Conservation (phyloP, 2,797 vertebrate species). For the Falco peregrinus region DNA sequence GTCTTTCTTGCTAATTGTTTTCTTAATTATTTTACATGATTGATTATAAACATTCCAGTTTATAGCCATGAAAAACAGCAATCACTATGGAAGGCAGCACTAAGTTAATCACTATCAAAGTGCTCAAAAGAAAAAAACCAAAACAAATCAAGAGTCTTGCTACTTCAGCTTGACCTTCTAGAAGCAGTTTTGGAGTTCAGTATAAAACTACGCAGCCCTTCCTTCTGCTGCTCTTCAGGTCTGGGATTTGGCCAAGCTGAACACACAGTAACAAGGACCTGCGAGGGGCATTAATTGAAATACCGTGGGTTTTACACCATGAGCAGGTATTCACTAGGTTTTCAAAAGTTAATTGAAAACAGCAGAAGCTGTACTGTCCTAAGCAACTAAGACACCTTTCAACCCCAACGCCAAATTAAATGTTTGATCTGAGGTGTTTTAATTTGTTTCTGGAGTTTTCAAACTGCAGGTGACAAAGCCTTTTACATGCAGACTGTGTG, state of each 20-base stretch:
- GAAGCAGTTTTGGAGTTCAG: neutral
- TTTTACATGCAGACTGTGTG: neutral
- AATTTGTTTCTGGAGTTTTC: neutral
- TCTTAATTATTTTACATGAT: neutral
- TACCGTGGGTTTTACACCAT: accelerated
- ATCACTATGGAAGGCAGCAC: neutral
- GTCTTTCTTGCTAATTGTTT: neutral
- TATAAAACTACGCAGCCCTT: neutral
- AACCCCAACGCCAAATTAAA: neutral
- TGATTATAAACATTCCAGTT: neutral
- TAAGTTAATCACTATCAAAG: neutral
- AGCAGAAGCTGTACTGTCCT: neutral
- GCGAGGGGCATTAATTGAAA: neutral
- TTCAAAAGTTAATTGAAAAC: neutral
- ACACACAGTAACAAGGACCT: neutral
- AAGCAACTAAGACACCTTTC: neutral
- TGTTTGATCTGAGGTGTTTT: neutral
- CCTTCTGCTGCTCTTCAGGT: neutral
- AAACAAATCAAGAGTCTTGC: neutral
- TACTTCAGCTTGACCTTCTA: neutral
- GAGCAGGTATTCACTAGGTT: neutral
- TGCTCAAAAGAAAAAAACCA: neutral
- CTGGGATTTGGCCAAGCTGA: neutral
- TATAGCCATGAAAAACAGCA: neutral
- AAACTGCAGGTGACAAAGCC: neutral